Evolutionary conservation across 2,113 vertebrate genomes (phyloP).

Genomic region (Formicarius rufipectus): DNA sequence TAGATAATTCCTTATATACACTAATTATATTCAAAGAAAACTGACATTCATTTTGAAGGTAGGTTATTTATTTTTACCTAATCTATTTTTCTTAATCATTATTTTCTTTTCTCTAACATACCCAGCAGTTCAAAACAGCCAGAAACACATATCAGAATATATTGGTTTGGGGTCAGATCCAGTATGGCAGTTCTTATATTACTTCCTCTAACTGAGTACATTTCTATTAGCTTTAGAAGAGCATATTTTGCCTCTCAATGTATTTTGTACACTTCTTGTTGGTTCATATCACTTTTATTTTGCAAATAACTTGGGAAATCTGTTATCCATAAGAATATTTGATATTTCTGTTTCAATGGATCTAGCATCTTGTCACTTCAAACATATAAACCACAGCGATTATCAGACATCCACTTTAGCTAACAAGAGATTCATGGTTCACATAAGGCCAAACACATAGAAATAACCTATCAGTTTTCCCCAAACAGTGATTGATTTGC

Average conservation of each 20-base stretch:
- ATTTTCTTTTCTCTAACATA: background rate
- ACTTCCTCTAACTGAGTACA: background rate
- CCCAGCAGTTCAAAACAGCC: background rate
- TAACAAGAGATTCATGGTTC: background rate
- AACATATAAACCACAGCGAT: background rate
- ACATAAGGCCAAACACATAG: background rate
- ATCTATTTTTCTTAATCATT: background rate
- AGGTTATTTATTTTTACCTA: background rate
- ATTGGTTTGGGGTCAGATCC: background rate
- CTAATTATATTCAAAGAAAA: background rate
- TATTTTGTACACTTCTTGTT: background rate
- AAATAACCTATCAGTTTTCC: background rate
- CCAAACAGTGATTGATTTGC: background rate
- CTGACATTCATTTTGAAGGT: background rate
- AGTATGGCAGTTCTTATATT: background rate
- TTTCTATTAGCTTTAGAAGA: background rate
- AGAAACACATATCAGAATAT: background rate
- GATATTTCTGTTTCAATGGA: background rate
- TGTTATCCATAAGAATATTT: background rate
- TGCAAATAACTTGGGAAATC: background rate
- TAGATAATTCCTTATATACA: background rate
- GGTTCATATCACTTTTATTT: background rate
- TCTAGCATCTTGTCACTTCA: background rate
- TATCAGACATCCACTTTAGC: background rate
- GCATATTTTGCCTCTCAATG: background rate